Conservation (phyloP, 2,888 invertebrate species). For the Caradrina kadenii region DNA sequence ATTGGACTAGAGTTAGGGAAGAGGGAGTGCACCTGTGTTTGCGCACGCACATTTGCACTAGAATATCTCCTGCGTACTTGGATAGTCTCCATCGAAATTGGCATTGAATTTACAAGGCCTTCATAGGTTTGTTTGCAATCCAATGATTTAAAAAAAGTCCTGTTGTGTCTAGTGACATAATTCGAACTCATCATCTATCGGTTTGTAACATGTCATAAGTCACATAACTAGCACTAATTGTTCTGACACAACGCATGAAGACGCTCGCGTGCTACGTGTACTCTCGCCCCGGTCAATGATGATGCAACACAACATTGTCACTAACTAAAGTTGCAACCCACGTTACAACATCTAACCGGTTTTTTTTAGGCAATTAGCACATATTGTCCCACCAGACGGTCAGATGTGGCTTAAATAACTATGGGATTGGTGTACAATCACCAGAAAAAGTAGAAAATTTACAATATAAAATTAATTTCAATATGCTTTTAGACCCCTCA, state of each 20-base stretch:
- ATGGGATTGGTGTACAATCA: conserved; percentile 63
- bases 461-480: background rate
- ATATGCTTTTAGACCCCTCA: background rate
- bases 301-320: conserved; percentile 70
- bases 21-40: too few relatives aligned
- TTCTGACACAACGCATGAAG: conserved; percentile 69
- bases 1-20: too few relatives aligned
- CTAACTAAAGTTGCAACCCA: conserved; percentile 39
- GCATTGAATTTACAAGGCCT: too few relatives aligned
- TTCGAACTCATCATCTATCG: conserved; percentile 7
- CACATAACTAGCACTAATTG: conserved; percentile 72
- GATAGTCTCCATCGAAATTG: too few relatives aligned
- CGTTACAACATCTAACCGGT: conserved; percentile 55
- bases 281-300: conserved; percentile 73
- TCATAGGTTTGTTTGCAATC: too few relatives aligned
- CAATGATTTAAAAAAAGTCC: too few relatives aligned
- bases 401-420: conserved; percentile 59
- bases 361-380: conserved; percentile 68
- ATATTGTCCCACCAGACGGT: conserved; percentile 58
- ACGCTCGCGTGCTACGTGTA: conserved; percentile 60
- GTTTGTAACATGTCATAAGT: conserved; percentile 41
- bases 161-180: background rate
- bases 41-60: too few relatives aligned
- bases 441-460: conserved; percentile 4
- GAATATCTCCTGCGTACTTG: too few relatives aligned